Conservation (phyloP, 2,113 vertebrate species). For the Piliocolobus tephrosceles region DNA sequence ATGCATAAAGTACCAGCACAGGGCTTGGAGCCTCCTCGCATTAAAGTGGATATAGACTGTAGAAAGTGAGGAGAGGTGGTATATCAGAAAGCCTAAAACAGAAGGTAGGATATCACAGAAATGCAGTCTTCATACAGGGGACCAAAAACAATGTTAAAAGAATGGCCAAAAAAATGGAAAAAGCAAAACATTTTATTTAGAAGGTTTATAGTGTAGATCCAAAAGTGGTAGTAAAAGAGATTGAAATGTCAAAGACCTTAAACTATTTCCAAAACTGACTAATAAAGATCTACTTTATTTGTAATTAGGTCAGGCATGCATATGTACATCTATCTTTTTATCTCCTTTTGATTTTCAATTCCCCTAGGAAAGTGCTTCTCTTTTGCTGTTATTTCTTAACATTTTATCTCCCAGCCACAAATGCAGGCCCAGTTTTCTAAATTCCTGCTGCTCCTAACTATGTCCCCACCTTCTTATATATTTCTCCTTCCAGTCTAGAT, state of each 20-base stretch:
- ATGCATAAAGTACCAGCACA: neutral
- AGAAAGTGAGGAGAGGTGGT: neutral
- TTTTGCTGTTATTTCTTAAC: neutral
- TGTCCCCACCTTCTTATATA: neutral
- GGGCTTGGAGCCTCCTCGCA: no score
- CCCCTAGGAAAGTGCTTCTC: neutral
- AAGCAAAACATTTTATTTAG: neutral
- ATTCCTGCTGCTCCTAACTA: neutral
- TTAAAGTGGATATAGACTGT: neutral
- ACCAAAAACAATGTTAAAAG: constrained; percentile 4
- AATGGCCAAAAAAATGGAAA: neutral
- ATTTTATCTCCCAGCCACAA: neutral
- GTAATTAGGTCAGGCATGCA: neutral
- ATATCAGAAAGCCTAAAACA: neutral
- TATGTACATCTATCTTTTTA: neutral
- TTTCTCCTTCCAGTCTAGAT: neutral
- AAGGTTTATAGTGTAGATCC: neutral
- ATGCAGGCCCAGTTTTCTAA: neutral
- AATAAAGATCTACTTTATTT: neutral
- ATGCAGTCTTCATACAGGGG: neutral
- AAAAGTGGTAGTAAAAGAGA: neutral
- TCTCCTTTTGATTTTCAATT: neutral
- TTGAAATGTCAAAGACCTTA: neutral
- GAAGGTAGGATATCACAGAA: neutral
- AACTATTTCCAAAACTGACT: neutral